phyloP scores from a whole-genome alignment of 2,888 invertebrate species.

The Serripes groenlandicus region DNA sequence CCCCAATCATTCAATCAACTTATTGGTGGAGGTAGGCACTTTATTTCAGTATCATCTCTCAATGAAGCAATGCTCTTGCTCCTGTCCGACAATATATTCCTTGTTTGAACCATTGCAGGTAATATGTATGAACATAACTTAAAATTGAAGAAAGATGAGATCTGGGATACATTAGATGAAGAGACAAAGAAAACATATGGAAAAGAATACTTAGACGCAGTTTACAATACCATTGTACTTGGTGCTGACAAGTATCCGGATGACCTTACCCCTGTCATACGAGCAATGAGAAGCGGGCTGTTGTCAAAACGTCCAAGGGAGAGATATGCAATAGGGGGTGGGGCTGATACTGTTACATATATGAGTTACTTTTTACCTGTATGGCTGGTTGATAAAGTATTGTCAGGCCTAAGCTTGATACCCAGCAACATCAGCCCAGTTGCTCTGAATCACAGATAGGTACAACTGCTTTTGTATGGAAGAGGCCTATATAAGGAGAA shows the following conservation, averaged over 20 bases:
- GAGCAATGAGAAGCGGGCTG: slow-evolving; percentile 82
- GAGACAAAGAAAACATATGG: slow-evolving; percentile 78
- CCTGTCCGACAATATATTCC: too few relatives aligned
- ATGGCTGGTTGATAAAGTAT: slow-evolving; percentile 82
- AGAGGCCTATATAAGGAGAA: too few relatives aligned
- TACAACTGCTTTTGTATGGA: background rate
- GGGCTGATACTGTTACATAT: slow-evolving; percentile 80
- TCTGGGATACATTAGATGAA: slow-evolving; percentile 81
- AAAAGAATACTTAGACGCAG: slow-evolving; percentile 77
- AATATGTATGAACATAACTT: slow-evolving; percentile 75
- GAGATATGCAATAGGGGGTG: slow-evolving; percentile 81
- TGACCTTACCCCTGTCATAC: slow-evolving; percentile 83
- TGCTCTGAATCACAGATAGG: slow-evolving; percentile 11
- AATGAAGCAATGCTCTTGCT: background rate
- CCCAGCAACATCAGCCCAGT: slow-evolving; percentile 71
- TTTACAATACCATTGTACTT: slow-evolving; percentile 75
- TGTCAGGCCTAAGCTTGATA: slow-evolving; percentile 71
- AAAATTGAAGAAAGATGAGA: slow-evolving; percentile 73
- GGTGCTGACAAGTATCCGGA: slow-evolving; percentile 71
- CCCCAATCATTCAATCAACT: too few relatives aligned
- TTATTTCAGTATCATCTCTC: background rate
- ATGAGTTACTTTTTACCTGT: slow-evolving; percentile 81
- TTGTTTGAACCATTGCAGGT: slow-evolving; percentile 72
- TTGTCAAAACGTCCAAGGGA: slow-evolving; percentile 82
- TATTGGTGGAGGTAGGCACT: too few relatives aligned